Percentiles rank a stretch among this genome's conserved stretches.
These are phyloP conservation scores for Shinisaurus crocodilurus DNA, from an alignment of 2,113 vertebrate species.

Conservation along the genomic window DNA sequence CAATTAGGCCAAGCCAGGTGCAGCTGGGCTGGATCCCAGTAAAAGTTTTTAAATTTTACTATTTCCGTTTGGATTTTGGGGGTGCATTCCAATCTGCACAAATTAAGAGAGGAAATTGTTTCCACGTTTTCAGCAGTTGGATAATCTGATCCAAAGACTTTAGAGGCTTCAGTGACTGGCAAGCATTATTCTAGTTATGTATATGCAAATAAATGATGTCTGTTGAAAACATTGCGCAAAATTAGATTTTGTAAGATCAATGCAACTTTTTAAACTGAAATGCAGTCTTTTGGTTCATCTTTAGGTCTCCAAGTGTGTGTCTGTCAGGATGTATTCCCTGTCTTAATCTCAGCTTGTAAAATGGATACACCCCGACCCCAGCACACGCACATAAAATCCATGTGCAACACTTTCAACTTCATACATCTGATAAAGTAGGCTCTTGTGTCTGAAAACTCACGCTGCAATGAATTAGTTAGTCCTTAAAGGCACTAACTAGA, in stretches of 20 bases:
- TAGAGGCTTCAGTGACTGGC: conserved; percentile 25
- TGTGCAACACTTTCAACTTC: background rate
- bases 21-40: conserved; percentile 87
- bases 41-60: conserved; percentile 95
- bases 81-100: conserved; percentile 84
- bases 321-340: background rate
- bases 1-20: conserved; percentile 97
- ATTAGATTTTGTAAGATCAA: background rate
- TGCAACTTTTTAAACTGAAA: background rate
- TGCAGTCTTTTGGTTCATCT: background rate
- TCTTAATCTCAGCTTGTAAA: conserved; percentile 20
- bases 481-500: background rate
- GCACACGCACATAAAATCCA: background rate
- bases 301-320: background rate
- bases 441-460: background rate
- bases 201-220: conserved; percentile 41
- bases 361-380: background rate
- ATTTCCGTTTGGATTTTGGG: conserved; percentile 89
- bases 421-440: background rate
- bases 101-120: conserved; percentile 84
- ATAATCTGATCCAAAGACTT: conserved; percentile 54
- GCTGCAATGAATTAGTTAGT: background rate
- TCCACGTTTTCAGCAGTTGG: conserved; percentile 79
- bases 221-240: conserved; percentile 18
- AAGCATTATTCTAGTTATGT: conserved; percentile 44